Conservation (phyloP, 2,113 vertebrate species). For the Alectura lathami region DNA sequence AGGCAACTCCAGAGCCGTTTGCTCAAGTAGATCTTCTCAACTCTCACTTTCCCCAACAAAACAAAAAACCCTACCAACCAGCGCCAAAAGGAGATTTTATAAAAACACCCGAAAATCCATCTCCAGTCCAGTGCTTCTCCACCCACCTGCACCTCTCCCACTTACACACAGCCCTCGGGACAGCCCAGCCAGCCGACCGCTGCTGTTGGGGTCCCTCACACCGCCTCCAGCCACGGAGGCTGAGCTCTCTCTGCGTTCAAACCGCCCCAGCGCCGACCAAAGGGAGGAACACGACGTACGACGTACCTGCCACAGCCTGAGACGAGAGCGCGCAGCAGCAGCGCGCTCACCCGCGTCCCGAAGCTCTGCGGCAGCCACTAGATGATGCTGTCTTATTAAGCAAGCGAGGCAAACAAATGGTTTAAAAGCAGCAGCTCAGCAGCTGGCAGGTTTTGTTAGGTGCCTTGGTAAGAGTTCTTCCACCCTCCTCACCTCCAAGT, state of each 20-base stretch:
- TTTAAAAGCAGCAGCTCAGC: neutral
- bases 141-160: neutral
- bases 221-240: neutral
- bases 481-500: neutral
- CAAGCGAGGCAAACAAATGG: neutral
- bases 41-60: neutral
- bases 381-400: neutral
- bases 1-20: neutral
- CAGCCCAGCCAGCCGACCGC: too few relatives aligned
- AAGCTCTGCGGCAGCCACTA: neutral
- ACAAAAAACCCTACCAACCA: neutral
- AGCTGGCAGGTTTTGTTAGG: fast-evolving
- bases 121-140: neutral
- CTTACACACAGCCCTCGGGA: neutral
- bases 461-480: neutral
- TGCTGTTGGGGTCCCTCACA: neutral
- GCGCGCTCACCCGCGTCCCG: neutral
- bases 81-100: slow-evolving; percentile 15
- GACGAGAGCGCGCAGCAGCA: fast-evolving
- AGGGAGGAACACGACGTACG: fast-evolving
- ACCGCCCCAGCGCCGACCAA: neutral
- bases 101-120: neutral
- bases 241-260: fast-evolving
- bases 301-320: fast-evolving
- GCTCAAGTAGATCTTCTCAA: neutral